Evolutionary conservation across 2,888 invertebrate species (phyloP).

Genomic region (Cremastobaeus sp.): DNA sequence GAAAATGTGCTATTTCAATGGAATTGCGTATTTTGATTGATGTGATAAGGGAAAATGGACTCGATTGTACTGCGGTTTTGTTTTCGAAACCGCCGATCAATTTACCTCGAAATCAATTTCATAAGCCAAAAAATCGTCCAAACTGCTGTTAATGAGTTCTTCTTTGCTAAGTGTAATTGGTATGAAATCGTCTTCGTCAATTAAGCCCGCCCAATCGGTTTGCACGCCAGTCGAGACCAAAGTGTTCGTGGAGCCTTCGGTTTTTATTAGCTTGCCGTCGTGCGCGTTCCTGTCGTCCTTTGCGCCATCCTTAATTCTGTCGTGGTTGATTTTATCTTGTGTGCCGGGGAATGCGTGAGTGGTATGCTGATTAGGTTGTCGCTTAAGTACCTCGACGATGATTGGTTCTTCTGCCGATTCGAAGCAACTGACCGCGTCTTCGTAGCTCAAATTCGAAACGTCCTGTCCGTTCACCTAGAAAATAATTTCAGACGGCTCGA

Average conservation of each 20-base stretch:
- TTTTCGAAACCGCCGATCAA: too few relatives aligned
- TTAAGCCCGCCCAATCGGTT: constrained; percentile 79
- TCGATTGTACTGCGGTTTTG: too few relatives aligned
- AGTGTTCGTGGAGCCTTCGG: constrained; percentile 59
- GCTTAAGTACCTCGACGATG: constrained; percentile 81
- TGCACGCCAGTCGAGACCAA: constrained; percentile 80
- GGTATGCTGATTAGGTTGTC: constrained; percentile 70
- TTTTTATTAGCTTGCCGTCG: constrained; percentile 51
- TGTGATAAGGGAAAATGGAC: too few relatives aligned
- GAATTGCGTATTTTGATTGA: too few relatives aligned
- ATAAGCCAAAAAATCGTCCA: constrained; percentile 80
- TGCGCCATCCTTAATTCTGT: constrained; percentile 60
- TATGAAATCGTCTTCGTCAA: constrained; percentile 71
- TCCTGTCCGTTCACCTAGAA: constrained; percentile 82
- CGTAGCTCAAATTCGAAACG: constrained; percentile 81
- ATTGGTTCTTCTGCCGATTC: constrained; percentile 82
- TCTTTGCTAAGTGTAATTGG: constrained; percentile 67
- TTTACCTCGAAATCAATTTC: constrained; percentile 82
- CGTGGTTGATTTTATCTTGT: constrained; percentile 54
- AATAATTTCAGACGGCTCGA: constrained; percentile 28
- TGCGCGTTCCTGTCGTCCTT: constrained; percentile 52
- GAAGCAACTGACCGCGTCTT: constrained; percentile 82
- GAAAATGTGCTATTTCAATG: too few relatives aligned
- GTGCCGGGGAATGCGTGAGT: constrained; percentile 51
- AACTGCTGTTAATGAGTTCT: constrained; percentile 77